Base-by-base conservation (phyloP, 2,113 vertebrate genomes). In the Cichladusa arquata region DNA sequence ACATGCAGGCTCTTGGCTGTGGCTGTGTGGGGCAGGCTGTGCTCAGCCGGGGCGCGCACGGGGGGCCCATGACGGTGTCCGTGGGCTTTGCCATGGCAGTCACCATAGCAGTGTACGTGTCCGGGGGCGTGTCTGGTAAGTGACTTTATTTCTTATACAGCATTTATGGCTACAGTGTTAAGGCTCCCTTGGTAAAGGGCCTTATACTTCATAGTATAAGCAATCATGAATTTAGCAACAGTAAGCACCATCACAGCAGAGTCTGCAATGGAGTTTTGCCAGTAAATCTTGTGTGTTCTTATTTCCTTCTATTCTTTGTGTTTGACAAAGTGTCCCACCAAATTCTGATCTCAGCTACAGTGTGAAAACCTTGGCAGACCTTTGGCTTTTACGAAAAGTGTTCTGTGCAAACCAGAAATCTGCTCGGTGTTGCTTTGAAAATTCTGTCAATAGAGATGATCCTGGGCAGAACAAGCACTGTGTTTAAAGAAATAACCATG, bases 51-150 rank as follows among this genome's bases (percentile, higher is more conserved):
- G 99, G 98, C 51, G 38, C 9, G 17, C 67, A 97, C 3, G 99
- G 99, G 19, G 98, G 98, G 57, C 83, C 97, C 12, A 31, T 98
- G 81, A 99, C 98, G 19, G 79, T 98, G 85, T 97, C 98, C 2
- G 56, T 99, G 64, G 99, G 99, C 51, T 99, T 99, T 97, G 98
- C 99, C 47, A 96, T 98, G 92, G 98, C 99, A 51, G 98, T 99
- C 74, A 98, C 97, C 87, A 97, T 99, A 95, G 99, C 98, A 6
- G 97, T 99, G 42, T 99, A 99, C 28, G 97, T 99, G 48, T 96
- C 98, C 2, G 99, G 98, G 13, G 99, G 99, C 2, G 96, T 99
- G 64, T 99, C 99, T 96, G 99, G 99, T 99, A 98, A 98, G 97
- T 76, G 18, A 50, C 14, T 26, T 24, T 7, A 66, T 47, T 50